Evolutionary conservation across 2,113 vertebrate genomes (phyloP).

Genomic region (Monopterus albus): DNA sequence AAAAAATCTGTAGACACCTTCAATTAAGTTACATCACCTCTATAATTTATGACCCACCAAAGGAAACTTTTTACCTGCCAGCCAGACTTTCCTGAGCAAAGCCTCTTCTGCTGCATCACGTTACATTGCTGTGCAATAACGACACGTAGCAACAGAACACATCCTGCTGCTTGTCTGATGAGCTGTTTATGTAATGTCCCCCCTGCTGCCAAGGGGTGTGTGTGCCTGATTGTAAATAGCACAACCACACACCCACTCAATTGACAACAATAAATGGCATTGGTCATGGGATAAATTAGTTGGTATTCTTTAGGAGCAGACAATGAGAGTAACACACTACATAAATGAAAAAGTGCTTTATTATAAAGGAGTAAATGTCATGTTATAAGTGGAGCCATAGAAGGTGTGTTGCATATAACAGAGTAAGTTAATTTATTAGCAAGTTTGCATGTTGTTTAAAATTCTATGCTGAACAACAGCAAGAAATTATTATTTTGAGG

Average conservation of each 20-base stretch:
- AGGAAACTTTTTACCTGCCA: slow-evolving; percentile 59
- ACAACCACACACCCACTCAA: slow-evolving; percentile 32
- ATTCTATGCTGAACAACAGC: too few species aligned
- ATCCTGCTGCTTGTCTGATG: slow-evolving; percentile 20
- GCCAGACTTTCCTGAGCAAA: slow-evolving; percentile 40
- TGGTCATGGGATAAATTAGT: too few species aligned
- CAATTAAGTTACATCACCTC: slow-evolving; percentile 60
- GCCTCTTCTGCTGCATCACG: slow-evolving; percentile 12
- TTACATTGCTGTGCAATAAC: slow-evolving; percentile 42
- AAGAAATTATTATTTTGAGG: too few species aligned
- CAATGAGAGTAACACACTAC: too few species aligned
- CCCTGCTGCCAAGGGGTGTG: slow-evolving; percentile 21
- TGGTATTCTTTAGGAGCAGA: too few species aligned
- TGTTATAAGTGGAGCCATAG: too few species aligned
- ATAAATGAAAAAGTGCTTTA: too few species aligned
- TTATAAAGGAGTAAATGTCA: too few species aligned
- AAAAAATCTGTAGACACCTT: slow-evolving; percentile 57
- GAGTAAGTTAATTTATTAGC: too few species aligned
- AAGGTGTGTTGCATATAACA: too few species aligned
- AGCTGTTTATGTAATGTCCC: slow-evolving; percentile 32
- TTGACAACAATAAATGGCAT: not conserved
- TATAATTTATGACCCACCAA: slow-evolving; percentile 55
- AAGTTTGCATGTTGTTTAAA: too few species aligned
- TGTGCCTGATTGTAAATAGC: slow-evolving; percentile 3
- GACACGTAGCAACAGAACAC: slow-evolving; percentile 4